Evolutionary conservation across 2,797 vertebrate genomes (phyloP).

Genomic region (Fistularia commersonii): DNA sequence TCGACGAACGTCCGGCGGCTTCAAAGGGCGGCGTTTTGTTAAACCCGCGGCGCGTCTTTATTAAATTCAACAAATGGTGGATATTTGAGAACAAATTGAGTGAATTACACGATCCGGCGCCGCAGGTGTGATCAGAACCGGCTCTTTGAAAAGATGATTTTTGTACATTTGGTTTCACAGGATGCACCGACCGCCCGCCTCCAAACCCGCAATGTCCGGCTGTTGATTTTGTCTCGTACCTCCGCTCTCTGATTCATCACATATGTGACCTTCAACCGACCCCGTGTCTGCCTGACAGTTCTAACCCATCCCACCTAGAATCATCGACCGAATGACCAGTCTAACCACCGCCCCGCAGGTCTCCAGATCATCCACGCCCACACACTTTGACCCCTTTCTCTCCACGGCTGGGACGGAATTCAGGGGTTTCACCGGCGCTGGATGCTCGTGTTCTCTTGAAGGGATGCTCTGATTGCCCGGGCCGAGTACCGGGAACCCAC

Average conservation of each 20-base stretch:
- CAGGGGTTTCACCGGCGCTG: constrained; percentile 70
- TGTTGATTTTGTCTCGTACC: constrained; percentile 16
- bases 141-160: constrained; percentile 16
- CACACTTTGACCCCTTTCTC: constrained; percentile 65
- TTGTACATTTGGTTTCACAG: constrained; percentile 40
- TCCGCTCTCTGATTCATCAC: constrained; percentile 16
- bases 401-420: constrained; percentile 69
- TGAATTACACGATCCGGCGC: neutral
- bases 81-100: too few relatives aligned
- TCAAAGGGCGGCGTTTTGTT: constrained; percentile 27
- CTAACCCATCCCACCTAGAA: neutral
- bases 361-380: constrained; percentile 49
- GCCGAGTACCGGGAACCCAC: too few relatives aligned
- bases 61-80: too few relatives aligned
- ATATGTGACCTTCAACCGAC: constrained; percentile 17
- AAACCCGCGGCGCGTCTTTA: constrained; percentile 24
- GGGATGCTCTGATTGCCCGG: too few relatives aligned
- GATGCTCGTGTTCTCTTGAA: too few relatives aligned
- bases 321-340: constrained; percentile 26
- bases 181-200: constrained; percentile 24
- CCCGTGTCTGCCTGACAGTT: neutral
- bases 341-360: constrained; percentile 41
- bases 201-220: constrained; percentile 10
- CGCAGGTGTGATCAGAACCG: constrained; percentile 20
- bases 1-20: constrained; percentile 26